These are phyloP conservation scores for Folsomia candida DNA, from an alignment of 2,888 invertebrate genomes.

Conservation along the genomic window DNA sequence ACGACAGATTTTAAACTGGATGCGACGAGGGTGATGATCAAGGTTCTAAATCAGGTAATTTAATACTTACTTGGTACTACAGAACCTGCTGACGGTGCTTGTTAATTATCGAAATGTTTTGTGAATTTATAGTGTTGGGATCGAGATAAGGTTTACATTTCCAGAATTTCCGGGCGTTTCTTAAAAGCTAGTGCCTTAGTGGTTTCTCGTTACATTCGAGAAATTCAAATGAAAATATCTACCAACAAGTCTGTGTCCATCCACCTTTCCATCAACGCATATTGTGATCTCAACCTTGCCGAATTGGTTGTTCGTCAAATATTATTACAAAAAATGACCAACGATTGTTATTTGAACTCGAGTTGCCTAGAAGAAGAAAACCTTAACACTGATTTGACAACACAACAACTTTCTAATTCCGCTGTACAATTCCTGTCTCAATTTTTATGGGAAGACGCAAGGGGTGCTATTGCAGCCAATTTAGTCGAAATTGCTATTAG, in stretches of 20 bases:
- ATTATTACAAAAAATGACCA: conserved; percentile 39
- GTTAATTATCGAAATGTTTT: background rate
- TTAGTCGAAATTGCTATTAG: conserved; percentile 36
- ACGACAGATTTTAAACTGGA: conserved; percentile 47
- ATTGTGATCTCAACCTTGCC: conserved; percentile 47
- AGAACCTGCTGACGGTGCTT: background rate
- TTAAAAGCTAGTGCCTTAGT: conserved; percentile 50
- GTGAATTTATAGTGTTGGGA: conserved; percentile 48
- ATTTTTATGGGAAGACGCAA: conserved; percentile 40
- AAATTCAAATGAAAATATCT: conserved; percentile 35
- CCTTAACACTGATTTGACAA: background rate
- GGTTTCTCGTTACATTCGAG: conserved; percentile 45
- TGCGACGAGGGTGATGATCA: conserved; percentile 43
- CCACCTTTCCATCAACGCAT: conserved; percentile 34
- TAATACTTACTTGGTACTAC: background rate
- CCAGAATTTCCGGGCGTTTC: conserved; percentile 45
- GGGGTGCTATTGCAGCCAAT: conserved; percentile 33
- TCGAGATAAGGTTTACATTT: conserved; percentile 43
- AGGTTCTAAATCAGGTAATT: conserved; percentile 46
- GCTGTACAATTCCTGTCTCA: conserved; percentile 29
- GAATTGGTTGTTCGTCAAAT: conserved; percentile 48
- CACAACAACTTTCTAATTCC: conserved; percentile 16
- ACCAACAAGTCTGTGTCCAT: conserved; percentile 34
- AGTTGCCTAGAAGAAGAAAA: background rate
- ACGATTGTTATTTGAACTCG: background rate